These are phyloP conservation scores for Solenopsis fugax DNA, from an alignment of 1,140 invertebrate genomes.

Conservation along the genomic window DNA sequence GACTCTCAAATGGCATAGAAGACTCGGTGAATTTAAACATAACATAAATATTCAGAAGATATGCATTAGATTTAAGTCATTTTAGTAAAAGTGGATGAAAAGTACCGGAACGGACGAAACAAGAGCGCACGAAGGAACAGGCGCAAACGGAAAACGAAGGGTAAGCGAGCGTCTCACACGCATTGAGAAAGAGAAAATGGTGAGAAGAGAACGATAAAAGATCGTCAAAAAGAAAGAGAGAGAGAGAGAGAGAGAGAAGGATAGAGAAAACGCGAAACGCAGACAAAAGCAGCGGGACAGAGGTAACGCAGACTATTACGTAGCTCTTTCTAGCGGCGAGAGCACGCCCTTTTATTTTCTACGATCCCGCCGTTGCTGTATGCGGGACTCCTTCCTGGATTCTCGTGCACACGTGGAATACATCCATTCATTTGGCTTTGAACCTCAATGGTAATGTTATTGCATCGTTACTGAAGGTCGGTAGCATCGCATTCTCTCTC, in stretches of 20 bases:
- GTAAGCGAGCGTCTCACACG: slow-evolving; percentile 31
- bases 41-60: background rate
- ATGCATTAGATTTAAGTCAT: background rate
- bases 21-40: background rate
- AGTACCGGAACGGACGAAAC: background rate
- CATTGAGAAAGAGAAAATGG: background rate
- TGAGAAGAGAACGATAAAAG: slow-evolving; percentile 51
- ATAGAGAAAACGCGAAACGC: slow-evolving; percentile 10
- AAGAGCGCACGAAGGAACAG: background rate
- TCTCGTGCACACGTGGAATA: slow-evolving; percentile 71
- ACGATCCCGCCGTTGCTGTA: slow-evolving; percentile 36
- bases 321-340: slow-evolving; percentile 70
- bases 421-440: slow-evolving; percentile 81
- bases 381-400: slow-evolving; percentile 57
- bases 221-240: background rate
- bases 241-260: slow-evolving; percentile 16
- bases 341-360: slow-evolving; percentile 77
- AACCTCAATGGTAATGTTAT: slow-evolving; percentile 82
- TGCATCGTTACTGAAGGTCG: slow-evolving; percentile 79
- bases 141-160: slow-evolving; percentile 13
- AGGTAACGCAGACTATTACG: slow-evolving; percentile 76
- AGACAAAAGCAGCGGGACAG: slow-evolving; percentile 65
- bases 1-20: background rate
- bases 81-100: slow-evolving; percentile 13
- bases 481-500: slow-evolving; percentile 38